phyloP scores from a whole-genome alignment of 2,888 invertebrate species.

The Pseudoips prasinana region DNA sequence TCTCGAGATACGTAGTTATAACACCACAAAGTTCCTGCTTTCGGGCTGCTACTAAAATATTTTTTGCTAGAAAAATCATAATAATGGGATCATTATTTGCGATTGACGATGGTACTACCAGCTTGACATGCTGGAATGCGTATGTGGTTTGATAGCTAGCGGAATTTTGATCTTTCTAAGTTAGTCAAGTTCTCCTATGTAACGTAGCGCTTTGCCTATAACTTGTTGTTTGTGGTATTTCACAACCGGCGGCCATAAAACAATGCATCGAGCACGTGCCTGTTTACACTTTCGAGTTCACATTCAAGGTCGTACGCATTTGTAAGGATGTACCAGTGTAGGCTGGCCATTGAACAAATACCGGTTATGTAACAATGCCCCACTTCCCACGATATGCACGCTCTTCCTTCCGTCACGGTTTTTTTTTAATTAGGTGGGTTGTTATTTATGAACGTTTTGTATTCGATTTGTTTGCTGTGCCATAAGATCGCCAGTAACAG shows the following conservation, averaged over 20 bases:
- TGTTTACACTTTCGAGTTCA: conserved; percentile 80
- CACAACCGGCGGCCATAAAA: conserved; percentile 70
- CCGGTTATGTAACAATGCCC: conserved; percentile 77
- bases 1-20: too few species aligned
- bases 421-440: conserved; percentile 53
- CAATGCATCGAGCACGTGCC: conserved; percentile 80
- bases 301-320: conserved; percentile 81
- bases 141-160: too few species aligned
- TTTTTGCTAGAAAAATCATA: too few species aligned
- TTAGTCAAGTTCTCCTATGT: conserved; percentile 1
- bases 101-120: too few species aligned
- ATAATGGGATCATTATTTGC: too few species aligned
- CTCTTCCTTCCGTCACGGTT: conserved; percentile 56
- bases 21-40: too few species aligned
- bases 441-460: too few species aligned
- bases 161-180: too few species aligned
- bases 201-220: conserved; percentile 18
- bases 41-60: too few species aligned
- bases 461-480: conserved; percentile 16
- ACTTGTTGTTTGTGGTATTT: conserved; percentile 51
- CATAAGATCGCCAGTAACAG: background rate
- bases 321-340: conserved; percentile 80
- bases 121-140: too few species aligned
- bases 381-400: conserved; percentile 73
- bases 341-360: conserved; percentile 76